Percentiles rank a stretch among this genome's conserved stretches.
Evolutionary conservation across 1,140 invertebrate genomes (phyloP).

Genomic region (Sitobion miscanthi): DNA sequence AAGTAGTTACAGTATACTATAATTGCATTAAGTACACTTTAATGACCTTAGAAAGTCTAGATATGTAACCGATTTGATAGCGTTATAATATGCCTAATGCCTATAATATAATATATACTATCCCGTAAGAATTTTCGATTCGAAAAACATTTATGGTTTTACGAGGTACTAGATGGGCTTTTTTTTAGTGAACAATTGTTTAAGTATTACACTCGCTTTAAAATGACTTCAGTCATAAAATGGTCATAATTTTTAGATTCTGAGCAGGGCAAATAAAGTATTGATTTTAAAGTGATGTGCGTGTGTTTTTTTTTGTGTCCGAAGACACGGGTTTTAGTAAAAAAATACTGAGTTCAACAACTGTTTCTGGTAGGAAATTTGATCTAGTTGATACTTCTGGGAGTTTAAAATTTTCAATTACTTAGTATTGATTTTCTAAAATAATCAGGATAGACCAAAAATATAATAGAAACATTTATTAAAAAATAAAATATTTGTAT

Average conservation of each 20-base stretch:
- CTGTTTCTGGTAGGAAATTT: too few relatives aligned
- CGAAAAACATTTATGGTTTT: background rate
- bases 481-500: too few relatives aligned
- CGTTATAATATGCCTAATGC: too few relatives aligned
- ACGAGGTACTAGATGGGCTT: too few relatives aligned
- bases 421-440: background rate
- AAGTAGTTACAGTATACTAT: background rate
- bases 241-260: background rate
- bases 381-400: too few relatives aligned
- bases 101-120: too few relatives aligned
- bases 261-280: background rate
- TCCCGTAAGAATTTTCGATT: too few relatives aligned
- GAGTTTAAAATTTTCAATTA: background rate
- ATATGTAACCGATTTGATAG: background rate
- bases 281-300: background rate
- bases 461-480: too few relatives aligned
- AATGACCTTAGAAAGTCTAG: background rate
- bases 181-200: background rate
- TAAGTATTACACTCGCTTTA: background rate
- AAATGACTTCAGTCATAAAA: background rate
- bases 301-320: background rate
- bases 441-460: background rate
- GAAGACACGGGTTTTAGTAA: too few relatives aligned
- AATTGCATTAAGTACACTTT: background rate
- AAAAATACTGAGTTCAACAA: background rate